Evolutionary conservation across 2,888 invertebrate species (phyloP), one percentile per base, ranked within the genome.

Genomic region (Melanostoma scalare): DNA sequence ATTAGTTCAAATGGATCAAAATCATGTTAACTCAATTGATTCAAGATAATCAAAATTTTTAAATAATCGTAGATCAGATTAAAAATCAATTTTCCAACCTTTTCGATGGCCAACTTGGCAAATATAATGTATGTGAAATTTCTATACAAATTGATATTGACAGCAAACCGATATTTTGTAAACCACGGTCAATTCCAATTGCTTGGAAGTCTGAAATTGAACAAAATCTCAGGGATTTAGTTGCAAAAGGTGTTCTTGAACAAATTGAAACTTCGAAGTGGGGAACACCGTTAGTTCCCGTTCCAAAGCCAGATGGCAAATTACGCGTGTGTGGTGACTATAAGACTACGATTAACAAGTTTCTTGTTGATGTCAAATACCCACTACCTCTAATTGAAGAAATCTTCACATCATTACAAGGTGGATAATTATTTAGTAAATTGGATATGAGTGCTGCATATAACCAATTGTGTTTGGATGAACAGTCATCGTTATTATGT

Each of bases 131-230:
- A 8, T 50, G 42, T 36, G 10, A 46, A 50, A 56, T 58, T 9
- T 58, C 48, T 35, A 36, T 71, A 30, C n/a, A 50, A 55, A 33
- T 73, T 35, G 63, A 55, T 42, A 55, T 46, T 63, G 55, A 53
- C 50, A 20, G 20, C 20, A 20, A 20, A 20, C 20, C 20, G 20
- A 20, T 20, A 20, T 20, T 20, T 20, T 20, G 67, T 44, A 73
- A 73, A 65, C 63, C 73, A 74, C 52, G 73, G 31, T 38, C 55
- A 42, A 46, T 74, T 40, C 73, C 73, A 36, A 31, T 74, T 44
- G 73, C 73, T 5, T 65, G 61, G 55, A 52, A 53, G 33, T n/a
- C 6, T 9, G 55, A 63, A 53, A 40, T 74, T 4, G 73, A 74
- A 55, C 35, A 52, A 46, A 35, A 74, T 6, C 35, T 63, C 35